A percentile compares a stretch with the other conserved stretches of the same genome.
Evolutionary conservation across 2,888 invertebrate genomes (phyloP).

Genomic region (Scrobipalpa atriplicella): DNA sequence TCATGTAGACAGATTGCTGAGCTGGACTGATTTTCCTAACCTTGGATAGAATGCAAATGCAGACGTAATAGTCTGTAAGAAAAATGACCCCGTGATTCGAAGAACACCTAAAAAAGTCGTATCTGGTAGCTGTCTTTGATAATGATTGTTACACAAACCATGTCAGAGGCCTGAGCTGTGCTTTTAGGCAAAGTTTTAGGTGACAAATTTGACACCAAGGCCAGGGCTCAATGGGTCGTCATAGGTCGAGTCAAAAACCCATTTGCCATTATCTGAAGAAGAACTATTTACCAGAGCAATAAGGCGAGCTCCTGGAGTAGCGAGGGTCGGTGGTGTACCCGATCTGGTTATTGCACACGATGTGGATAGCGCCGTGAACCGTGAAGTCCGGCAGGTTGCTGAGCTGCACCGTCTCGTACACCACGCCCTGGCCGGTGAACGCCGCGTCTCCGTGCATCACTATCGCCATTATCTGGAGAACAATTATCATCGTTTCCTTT

Average conservation of each 20-base stretch:
- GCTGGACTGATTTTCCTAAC: no score
- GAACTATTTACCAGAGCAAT: constrained; percentile 86
- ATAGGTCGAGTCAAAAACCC: no score
- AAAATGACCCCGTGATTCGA: no score
- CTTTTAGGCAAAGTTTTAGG: neutral
- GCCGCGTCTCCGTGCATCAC: constrained; percentile 88
- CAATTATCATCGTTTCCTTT: neutral
- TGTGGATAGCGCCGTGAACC: constrained; percentile 85
- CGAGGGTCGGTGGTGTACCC: constrained; percentile 97
- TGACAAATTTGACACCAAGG: no score
- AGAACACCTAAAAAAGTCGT: no score
- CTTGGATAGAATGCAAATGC: no score
- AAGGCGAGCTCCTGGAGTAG: constrained; percentile 92
- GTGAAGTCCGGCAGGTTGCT: constrained; percentile 84
- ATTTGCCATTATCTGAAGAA: no score
- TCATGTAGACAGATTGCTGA: no score
- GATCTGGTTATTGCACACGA: constrained; percentile 89
- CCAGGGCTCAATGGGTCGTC: no score
- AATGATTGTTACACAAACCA: neutral
- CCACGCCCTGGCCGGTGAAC: constrained; percentile 86
- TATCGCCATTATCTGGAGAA: constrained; percentile 82
- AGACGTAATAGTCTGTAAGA: no score
- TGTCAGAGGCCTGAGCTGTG: no score
- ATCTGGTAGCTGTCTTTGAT: no score
- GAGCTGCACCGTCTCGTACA: constrained; percentile 85